Base-by-base conservation (phyloP, 2,888 invertebrate species). In the Caenorhabditis wallacei region DNA sequence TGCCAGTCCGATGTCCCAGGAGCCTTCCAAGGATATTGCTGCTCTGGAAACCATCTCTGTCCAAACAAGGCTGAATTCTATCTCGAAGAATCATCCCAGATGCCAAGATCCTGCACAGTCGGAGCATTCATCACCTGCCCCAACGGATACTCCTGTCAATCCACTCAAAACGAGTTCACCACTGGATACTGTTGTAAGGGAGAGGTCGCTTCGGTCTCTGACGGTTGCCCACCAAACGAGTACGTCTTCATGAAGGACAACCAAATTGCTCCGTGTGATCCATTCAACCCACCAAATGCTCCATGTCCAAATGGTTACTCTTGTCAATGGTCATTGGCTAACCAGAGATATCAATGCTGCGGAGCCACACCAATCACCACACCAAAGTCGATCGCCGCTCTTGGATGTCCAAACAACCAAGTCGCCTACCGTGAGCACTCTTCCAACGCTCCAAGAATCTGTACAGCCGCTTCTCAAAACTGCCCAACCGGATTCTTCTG, bases 51-150 rank as follows among this genome's bases (percentile, higher is more conserved):
- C 43, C 85, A 89, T 72, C 80, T 91, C 26, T 91, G 91, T 63
- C 91, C 91, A 7, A 90, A 91, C 80, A 90, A 89, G 84, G 91
- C 90, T 20, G 91, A 91, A 20, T 91, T 91, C 86, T 89, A 88
- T 82, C 59, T 91, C 35, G 91, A 91, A 71, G 91, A 91, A 69
- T 85, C 81, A 26, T 87, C 85, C 18, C 89, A 89, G 68, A 90
- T 90, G 91, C 91, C 91, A 13, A 63, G 91, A 43, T 88, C 88
- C 18, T 91, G 91, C 70, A 91, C 91, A 10, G 84, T 90, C n/a
- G 91, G 91, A 48, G 90, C 91, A 3, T 91, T 91, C 79, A 90
- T 91, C 84, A 90, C 90, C 3, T 91, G 91, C 66, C 91, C 91
- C 13, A 91, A 90, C 43, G 90, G 91, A 18, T 91, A 86, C 64